Base-by-base conservation (phyloP, 2,113 vertebrate species). In the Cottus gobio region DNA sequence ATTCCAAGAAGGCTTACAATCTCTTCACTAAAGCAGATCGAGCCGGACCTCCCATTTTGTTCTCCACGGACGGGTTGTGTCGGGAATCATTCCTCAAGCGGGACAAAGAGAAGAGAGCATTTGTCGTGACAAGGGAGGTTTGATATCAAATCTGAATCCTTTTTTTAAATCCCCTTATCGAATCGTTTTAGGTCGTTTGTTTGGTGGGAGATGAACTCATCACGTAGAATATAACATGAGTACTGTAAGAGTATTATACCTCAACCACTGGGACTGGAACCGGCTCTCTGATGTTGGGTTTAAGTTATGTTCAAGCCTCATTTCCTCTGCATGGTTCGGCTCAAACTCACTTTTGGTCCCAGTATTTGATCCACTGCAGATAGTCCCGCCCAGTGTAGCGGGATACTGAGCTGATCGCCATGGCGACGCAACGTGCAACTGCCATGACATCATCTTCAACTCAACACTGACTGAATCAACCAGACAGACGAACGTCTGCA, bases 1-100 rank as follows among this genome's bases (percentile, higher is more conserved):
- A 88, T 90, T 91, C 76, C 83, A 62, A 90, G 74, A 82, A 61
- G 74, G 89, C 85, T 91, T 87, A 89, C 60, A 71, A 71, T 84
- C 82, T 69, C 60, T 58, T 76, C 46, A 31, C 54, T 56, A 39
- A 76, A 81, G 75, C 31, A 75, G 69, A 64, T 68, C 12, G 58
- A 87, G 71, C 36, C 20, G 61, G 67, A 83, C 72, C 80, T 80
- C 69, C 68, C 70, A 69, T 79, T 87, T 62, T 68, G 71, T 28
- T 56, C 26, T 79, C 61, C 52, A 36, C 52, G 11, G 26, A 61
- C 24, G 70, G 63, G 61, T 67, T 76, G 22, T 67, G 58, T n/a
- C 20, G 28, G 57, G 65, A 87, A 70, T 66, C 34, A 15, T 28
- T 56, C 63, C 65, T 16, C 8, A 37, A 64, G 24, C 34, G 57